phyloP scores from a whole-genome alignment of 2,888 invertebrate genomes.

The Archaeoteleia sp. region DNA sequence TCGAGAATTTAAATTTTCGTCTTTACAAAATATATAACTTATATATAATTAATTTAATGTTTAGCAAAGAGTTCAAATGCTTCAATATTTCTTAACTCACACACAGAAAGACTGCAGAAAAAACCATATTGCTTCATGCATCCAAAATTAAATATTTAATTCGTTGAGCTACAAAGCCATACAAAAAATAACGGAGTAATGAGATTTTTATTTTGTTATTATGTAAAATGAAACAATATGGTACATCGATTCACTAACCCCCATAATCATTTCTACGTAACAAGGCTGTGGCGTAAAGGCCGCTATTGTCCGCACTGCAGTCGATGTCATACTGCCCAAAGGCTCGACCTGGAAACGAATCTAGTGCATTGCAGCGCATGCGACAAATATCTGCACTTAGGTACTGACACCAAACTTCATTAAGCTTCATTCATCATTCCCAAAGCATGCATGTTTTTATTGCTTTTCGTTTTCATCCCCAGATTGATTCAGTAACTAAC shows the following conservation, averaged over 20 bases:
- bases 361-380: conserved; percentile 76
- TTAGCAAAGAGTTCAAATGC: conserved; percentile 2
- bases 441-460: conserved; percentile 53
- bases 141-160: too few species aligned
- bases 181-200: too few species aligned
- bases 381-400: conserved; percentile 77
- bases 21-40: too few species aligned
- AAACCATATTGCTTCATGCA: conserved; percentile 56
- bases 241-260: conserved; percentile 63
- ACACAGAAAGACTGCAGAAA: conserved; percentile 6
- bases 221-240: conserved; percentile 54
- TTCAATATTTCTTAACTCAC: conserved; percentile 20
- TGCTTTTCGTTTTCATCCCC: too few species aligned
- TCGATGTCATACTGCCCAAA: conserved; percentile 82
- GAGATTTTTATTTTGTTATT: background rate
- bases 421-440: conserved; percentile 59
- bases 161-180: too few species aligned
- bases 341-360: conserved; percentile 79
- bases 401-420: conserved; percentile 72
- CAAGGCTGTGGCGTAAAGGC: conserved; percentile 83
- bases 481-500: too few species aligned
- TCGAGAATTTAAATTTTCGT: too few species aligned
- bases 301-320: conserved; percentile 84
- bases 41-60: too few species aligned
- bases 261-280: conserved; percentile 64